Percentiles rank a stretch among this genome's conserved stretches.
Evolutionary conservation across 2,113 vertebrate genomes (phyloP).

Genomic region (Cairina moschata): DNA sequence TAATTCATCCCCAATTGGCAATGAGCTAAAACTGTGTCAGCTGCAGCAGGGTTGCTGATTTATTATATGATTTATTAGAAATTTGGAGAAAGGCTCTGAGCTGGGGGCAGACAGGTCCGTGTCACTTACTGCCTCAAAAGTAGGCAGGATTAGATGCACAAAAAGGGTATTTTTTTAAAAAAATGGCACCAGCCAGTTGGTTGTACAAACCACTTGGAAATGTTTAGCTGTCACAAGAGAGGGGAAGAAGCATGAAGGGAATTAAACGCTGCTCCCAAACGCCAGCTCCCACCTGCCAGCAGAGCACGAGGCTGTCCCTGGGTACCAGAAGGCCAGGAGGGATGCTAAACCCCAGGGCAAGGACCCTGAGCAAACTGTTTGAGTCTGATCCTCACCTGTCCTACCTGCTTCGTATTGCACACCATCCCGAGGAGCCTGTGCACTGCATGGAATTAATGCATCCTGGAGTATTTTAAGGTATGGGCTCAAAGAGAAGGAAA

Average conservation of each 20-base stretch:
- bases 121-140: neutral
- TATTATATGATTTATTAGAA: constrained; percentile 28
- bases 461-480: neutral
- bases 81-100: neutral
- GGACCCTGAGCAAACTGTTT: fast-evolving
- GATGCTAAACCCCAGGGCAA: fast-evolving
- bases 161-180: neutral
- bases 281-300: neutral
- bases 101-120: constrained; percentile 21
- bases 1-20: constrained; percentile 18
- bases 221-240: neutral
- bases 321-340: neutral
- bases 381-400: neutral
- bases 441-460: fast-evolving
- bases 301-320: neutral
- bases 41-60: neutral
- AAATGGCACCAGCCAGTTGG: neutral
- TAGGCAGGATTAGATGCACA: neutral
- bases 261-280: neutral
- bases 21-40: neutral
- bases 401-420: neutral
- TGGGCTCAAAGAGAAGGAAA: neutral
- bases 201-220: neutral
- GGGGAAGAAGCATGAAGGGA: neutral
- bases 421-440: neutral